phyloP scores from a whole-genome alignment of 2,113 vertebrate genomes.

The Struthio camelus region DNA sequence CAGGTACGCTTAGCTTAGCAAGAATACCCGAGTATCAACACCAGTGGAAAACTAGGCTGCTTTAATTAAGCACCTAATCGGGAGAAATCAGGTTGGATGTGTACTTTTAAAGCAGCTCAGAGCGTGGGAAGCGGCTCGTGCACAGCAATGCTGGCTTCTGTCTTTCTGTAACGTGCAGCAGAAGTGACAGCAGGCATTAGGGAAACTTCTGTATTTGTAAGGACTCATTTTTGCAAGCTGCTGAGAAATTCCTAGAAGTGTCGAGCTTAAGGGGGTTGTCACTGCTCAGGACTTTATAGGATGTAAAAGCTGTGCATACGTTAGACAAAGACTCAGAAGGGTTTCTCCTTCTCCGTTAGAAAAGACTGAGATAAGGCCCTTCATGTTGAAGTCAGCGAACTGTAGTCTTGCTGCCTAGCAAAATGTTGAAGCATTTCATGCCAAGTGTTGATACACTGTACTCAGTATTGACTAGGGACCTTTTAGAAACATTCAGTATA shows the following conservation, averaged over 20 bases:
- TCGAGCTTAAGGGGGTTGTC: not conserved
- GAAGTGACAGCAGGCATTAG: not conserved
- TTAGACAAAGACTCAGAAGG: not conserved
- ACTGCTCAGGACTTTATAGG: not conserved
- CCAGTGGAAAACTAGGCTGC: no score
- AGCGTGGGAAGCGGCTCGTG: not conserved
- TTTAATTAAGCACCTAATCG: accelerated
- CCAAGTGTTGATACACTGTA: slow-evolving; percentile 85
- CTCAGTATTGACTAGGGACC: slow-evolving; percentile 83
- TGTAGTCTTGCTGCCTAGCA: slow-evolving; percentile 66
- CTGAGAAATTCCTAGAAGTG: not conserved
- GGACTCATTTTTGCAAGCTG: not conserved
- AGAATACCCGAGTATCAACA: accelerated
- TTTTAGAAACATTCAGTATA: slow-evolving; percentile 87
- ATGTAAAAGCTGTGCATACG: accelerated
- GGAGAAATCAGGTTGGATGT: not conserved
- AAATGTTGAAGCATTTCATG: slow-evolving; percentile 75
- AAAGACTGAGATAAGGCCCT: slow-evolving; percentile 26
- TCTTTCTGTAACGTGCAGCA: not conserved
- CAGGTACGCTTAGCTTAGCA: accelerated
- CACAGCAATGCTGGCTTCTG: not conserved
- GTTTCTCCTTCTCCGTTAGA: not conserved
- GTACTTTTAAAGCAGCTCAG: accelerated
- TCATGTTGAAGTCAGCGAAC: slow-evolving; percentile 53
- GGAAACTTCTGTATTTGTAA: not conserved